These are phyloP conservation scores for Tiliacea aurago DNA, from an alignment of 2,888 invertebrate genomes.

Conservation along the genomic window DNA sequence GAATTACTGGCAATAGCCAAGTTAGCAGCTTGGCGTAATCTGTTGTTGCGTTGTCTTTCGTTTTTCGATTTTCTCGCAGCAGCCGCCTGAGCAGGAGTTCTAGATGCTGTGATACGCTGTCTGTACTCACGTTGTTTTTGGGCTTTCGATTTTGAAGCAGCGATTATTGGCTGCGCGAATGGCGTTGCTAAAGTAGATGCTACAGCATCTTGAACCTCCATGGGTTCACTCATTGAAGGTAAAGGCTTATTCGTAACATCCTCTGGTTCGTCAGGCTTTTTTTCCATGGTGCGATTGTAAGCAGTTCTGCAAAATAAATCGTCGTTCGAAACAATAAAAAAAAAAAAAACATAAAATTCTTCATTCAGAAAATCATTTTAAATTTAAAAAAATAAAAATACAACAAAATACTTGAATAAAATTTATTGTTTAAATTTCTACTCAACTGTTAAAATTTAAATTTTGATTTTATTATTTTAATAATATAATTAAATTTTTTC, in stretches of 20 bases:
- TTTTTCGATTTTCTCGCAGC: background rate
- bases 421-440: background rate
- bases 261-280: too few species aligned
- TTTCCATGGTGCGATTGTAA: background rate
- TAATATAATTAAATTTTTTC: too few species aligned
- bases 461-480: too few species aligned
- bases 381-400: too few species aligned
- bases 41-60: background rate
- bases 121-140: slow-evolving; percentile 11
- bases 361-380: background rate
- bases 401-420: too few species aligned
- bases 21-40: background rate
- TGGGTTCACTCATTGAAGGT: background rate
- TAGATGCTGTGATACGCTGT: slow-evolving; percentile 6
- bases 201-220: background rate
- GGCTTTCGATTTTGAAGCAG: slow-evolving; percentile 1
- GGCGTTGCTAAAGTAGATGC: background rate
- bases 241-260: background rate
- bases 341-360: too few species aligned
- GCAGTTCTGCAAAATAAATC: slow-evolving; percentile 7
- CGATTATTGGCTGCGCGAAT: background rate
- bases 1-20: too few species aligned
- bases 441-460: too few species aligned
- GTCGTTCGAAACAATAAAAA: background rate
- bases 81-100: background rate